A percentile compares a stretch with the other conserved stretches of the same genome.
Evolutionary conservation across 2,113 vertebrate species (phyloP).

Genomic region (Bubo scandiacus): DNA sequence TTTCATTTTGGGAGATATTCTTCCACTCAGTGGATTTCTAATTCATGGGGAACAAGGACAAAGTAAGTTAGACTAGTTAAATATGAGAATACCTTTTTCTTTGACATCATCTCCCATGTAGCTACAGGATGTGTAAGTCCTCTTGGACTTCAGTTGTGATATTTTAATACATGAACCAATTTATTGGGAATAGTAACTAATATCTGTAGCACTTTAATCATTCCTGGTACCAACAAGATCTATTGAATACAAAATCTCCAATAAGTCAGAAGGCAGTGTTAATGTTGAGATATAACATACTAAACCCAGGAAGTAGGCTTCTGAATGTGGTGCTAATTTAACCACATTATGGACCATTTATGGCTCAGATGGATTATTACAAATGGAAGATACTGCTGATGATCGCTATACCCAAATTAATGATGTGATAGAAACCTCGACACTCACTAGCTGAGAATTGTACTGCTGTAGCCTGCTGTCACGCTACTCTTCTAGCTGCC

Average conservation of each 20-base stretch:
- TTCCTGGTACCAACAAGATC: not conserved
- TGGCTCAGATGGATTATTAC: not conserved
- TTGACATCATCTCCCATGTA: not conserved
- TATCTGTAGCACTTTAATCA: not conserved
- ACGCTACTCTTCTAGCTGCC: not conserved
- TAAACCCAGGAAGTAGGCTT: not conserved
- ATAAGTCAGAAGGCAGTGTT: not conserved
- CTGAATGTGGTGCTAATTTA: not conserved
- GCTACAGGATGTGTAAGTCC: not conserved
- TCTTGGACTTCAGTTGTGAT: not conserved
- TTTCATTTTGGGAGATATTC: not conserved
- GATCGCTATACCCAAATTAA: not conserved
- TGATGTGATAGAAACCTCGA: not conserved
- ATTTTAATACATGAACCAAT: not conserved
- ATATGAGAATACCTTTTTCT: not conserved
- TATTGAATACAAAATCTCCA: not conserved
- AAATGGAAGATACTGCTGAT: not conserved
- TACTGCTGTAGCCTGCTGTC: not conserved
- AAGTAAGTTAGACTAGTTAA: not conserved
- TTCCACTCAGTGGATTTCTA: not conserved
- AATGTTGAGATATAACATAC: not conserved
- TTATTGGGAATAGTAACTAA: not conserved
- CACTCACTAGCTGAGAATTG: not conserved
- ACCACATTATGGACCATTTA: not conserved
- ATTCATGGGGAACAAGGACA: not conserved